phyloP scores from a whole-genome alignment of 2,113 vertebrate species.

The Calidris pugnax region DNA sequence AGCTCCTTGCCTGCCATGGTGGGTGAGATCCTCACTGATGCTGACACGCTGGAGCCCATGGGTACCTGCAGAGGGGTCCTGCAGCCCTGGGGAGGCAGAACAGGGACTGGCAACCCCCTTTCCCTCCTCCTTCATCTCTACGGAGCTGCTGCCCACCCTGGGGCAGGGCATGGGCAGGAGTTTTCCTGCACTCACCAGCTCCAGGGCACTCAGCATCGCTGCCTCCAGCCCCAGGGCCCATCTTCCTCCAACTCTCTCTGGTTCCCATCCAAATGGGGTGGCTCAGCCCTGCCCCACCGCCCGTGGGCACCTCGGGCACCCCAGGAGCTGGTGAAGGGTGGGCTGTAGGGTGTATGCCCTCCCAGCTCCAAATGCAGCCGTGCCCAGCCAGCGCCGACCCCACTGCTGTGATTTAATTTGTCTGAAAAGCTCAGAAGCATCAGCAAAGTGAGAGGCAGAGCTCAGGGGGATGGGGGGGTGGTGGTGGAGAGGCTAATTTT shows the following conservation, averaged over 20 bases:
- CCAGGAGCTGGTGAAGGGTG: fast-evolving
- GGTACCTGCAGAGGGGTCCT: neutral
- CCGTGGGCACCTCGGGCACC: fast-evolving
- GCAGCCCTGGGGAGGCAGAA: neutral
- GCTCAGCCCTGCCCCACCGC: neutral
- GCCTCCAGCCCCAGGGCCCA: neutral
- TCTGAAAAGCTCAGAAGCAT: neutral
- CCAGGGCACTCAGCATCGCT: neutral
- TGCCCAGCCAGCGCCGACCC: neutral
- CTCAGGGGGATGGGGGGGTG: neutral
- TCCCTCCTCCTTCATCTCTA: neutral
- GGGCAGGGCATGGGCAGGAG: neutral
- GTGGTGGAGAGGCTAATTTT: conserved; percentile 31
- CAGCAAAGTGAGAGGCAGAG: neutral
- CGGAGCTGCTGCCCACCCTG: neutral
- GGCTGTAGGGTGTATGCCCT: fast-evolving
- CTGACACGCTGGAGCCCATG: neutral
- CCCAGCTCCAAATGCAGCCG: neutral
- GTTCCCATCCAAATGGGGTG: neutral
- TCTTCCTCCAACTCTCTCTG: neutral
- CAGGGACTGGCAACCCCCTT: neutral
- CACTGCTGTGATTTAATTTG: neutral
- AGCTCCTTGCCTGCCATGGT: neutral
- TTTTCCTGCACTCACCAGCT: neutral
- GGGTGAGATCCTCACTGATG: neutral